phyloP scores from a whole-genome alignment of 2,113 vertebrate species.

The Otocyon megalotis region DNA sequence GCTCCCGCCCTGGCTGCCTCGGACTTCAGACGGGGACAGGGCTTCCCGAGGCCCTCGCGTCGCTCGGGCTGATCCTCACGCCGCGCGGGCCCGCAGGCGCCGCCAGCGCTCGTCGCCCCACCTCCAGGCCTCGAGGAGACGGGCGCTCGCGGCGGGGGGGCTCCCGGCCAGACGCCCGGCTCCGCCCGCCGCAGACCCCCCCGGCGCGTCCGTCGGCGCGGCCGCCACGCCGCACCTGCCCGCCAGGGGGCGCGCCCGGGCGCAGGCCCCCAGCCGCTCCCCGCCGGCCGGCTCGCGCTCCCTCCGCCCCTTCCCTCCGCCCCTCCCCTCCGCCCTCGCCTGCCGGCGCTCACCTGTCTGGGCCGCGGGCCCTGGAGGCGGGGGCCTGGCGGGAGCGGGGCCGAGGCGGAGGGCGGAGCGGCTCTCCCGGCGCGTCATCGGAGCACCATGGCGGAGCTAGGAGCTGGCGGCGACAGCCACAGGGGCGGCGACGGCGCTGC shows the following conservation, averaged over 20 bases:
- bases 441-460: constrained; percentile 83
- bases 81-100: background rate
- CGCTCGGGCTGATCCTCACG: background rate
- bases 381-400: constrained; percentile 58
- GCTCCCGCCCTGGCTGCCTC: background rate
- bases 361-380: constrained; percentile 46
- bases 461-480: constrained; percentile 74
- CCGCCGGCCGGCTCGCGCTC: background rate
- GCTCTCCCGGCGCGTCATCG: constrained; percentile 73
- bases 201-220: background rate
- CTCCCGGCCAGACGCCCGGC: background rate
- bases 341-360: constrained; percentile 74
- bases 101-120: background rate
- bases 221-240: constrained; percentile 82
- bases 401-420: constrained; percentile 79
- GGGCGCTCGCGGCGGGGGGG: background rate
- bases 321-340: background rate
- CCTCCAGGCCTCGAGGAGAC: background rate
- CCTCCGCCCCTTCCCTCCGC: background rate
- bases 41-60: background rate
- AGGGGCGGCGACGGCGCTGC: constrained; percentile 69
- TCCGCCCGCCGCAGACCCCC: background rate
- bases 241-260: constrained; percentile 72
- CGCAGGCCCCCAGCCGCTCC: constrained; percentile 44
- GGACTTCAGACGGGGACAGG: background rate